These are phyloP conservation scores for Pterocles orientalis DNA, from an alignment of 2,113 vertebrate species.

Conservation along the genomic window DNA sequence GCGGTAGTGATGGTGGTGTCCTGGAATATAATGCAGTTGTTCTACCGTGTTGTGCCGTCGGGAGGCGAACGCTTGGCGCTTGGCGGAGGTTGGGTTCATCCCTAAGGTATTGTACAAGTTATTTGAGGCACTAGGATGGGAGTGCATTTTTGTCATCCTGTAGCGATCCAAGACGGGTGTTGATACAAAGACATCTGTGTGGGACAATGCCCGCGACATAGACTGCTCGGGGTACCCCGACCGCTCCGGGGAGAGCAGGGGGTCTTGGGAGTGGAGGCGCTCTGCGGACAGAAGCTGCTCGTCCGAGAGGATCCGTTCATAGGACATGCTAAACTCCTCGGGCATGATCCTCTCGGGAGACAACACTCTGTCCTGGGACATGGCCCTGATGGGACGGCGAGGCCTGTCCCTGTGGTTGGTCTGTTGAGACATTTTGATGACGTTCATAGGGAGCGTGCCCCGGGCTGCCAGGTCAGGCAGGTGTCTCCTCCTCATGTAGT, in stretches of 20 bases:
- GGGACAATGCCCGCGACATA: slow-evolving; percentile 92
- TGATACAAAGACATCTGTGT: slow-evolving; percentile 96
- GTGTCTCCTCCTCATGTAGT: slow-evolving; percentile 93
- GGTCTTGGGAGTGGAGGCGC: slow-evolving; percentile 94
- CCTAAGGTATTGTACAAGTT: slow-evolving; percentile 92
- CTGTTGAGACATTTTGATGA: slow-evolving; percentile 93
- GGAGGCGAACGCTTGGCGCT: slow-evolving; percentile 96
- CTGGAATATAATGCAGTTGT: slow-evolving; percentile 94
- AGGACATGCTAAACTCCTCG: slow-evolving; percentile 86
- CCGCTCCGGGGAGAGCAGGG: slow-evolving; percentile 93
- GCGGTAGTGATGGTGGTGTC: slow-evolving; percentile 94
- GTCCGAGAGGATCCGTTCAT: slow-evolving; percentile 90
- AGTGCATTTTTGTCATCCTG: slow-evolving; percentile 99
- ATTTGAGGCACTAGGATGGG: slow-evolving; percentile 98
- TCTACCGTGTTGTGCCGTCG: slow-evolving; percentile 97
- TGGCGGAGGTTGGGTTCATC: slow-evolving; percentile 90
- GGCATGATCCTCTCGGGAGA: slow-evolving; percentile 83
- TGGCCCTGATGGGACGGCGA: slow-evolving; percentile 91
- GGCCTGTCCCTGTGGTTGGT: slow-evolving; percentile 85
- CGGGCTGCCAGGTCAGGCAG: slow-evolving; percentile 94
- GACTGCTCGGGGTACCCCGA: slow-evolving; percentile 89
- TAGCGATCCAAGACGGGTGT: slow-evolving; percentile 96
- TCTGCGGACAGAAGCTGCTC: slow-evolving; percentile 93
- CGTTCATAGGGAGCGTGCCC: slow-evolving; percentile 93
- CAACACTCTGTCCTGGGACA: slow-evolving; percentile 96